Evolutionary conservation across 2,797 vertebrate genomes (phyloP), one percentile per base, ranked within the genome.

Genomic region (Antennarius maculatus): DNA sequence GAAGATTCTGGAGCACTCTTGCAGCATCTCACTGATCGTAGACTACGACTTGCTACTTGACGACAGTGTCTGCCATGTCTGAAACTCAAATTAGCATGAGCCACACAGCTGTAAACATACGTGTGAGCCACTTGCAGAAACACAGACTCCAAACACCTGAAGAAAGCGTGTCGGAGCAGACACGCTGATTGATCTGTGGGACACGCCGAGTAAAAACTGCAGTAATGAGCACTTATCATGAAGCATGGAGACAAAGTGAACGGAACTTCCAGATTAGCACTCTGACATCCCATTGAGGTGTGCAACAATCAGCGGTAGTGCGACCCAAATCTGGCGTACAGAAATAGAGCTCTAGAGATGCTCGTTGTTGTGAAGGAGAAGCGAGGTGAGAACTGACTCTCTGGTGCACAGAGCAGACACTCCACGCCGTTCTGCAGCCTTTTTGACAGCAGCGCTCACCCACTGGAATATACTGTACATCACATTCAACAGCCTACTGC

Each of bases 331-430:
- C 62, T 49, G 61, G 77, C 41, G 7, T 61, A 82, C 83, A 74
- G 71, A 82, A 86, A 85, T 80, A 88, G 84, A 84, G 72, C 63
- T 76, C 67, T 49, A 81, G 81, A 79, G 74, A 71, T 59, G 68
- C 70, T 85, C 77, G 81, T 76, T 61, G 77, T 69, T 67, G 70
- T 79, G 75, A 82, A 82, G 86, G 55, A 83, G 83, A 70, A 51
- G 31, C 3, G 39, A 83, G 83, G 72, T 76, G 86, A 80, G 80
- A 77, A 80, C 60, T 76, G 72, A 83, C 70, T 82, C 70, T 82
- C 71, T 4, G 56, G 73, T 65, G 69, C 82, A 80, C 66, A 74
- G 76, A 84, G 74, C 67, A 37, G 75, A 59, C 85, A 79, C 81
- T 89, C 82, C 80, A 85, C 79, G 74, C 65, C 89, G 86, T 86